These are phyloP conservation scores for Eupithecia vulgata DNA, from an alignment of 2,888 invertebrate genomes.

Conservation along the genomic window DNA sequence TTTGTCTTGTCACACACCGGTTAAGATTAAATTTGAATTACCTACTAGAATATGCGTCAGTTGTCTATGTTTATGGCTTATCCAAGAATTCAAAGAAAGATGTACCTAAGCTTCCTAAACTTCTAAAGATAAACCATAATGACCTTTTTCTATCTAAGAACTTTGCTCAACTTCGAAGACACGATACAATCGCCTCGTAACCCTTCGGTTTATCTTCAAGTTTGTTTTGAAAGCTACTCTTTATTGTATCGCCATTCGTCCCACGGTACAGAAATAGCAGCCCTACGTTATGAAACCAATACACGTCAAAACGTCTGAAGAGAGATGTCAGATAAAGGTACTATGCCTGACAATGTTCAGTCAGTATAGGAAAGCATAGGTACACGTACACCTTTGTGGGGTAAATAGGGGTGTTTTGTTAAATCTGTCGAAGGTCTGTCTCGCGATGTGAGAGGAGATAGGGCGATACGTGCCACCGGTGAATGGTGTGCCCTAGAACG, in stretches of 20 bases:
- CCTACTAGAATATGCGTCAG: neutral
- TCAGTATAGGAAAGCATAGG: slow-evolving; percentile 2
- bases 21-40: neutral
- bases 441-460: slow-evolving; percentile 16
- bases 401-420: slow-evolving; percentile 36
- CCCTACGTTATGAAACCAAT: slow-evolving; percentile 12
- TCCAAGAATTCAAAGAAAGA: neutral
- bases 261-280: neutral
- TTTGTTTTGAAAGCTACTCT: neutral
- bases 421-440: slow-evolving; percentile 35
- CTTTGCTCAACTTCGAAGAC: slow-evolving; percentile 5
- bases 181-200: neutral
- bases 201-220: slow-evolving; percentile 1
- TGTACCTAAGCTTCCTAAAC: neutral
- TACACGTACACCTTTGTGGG: slow-evolving; percentile 11
- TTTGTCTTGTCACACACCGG: neutral
- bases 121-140: neutral
- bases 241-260: neutral
- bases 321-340: slow-evolving; percentile 9
- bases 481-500: slow-evolving; percentile 8
- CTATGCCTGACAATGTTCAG: slow-evolving; percentile 23
- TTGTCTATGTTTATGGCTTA: neutral
- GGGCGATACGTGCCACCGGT: slow-evolving; percentile 28
- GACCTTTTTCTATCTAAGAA: neutral
- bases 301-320: slow-evolving; percentile 26